These are phyloP conservation scores for Alca torda DNA, from an alignment of 2,797 vertebrate species.

Conservation along the genomic window DNA sequence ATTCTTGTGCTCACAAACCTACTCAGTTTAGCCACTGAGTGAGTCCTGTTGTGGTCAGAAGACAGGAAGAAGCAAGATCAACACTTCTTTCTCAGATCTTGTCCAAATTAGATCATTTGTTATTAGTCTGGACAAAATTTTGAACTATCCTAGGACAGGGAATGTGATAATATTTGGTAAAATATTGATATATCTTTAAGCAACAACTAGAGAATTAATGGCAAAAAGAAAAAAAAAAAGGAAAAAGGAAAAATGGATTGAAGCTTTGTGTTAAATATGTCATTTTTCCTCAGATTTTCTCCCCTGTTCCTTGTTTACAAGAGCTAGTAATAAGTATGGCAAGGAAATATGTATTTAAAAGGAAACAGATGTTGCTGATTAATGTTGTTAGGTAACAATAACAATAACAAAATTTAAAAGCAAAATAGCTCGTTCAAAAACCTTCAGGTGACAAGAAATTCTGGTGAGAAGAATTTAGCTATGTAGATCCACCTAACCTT, in stretches of 20 bases:
- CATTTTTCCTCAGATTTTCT: not conserved
- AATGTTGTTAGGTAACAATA: not conserved
- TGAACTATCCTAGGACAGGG: not conserved
- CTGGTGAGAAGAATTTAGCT: not conserved
- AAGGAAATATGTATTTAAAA: not conserved
- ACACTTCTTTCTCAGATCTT: not conserved
- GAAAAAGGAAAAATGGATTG: not conserved
- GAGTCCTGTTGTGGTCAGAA: not conserved
- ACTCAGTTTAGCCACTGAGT: not conserved
- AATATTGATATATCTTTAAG: not conserved
- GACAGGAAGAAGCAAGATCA: not conserved
- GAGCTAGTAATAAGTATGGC: not conserved
- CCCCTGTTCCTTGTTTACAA: not conserved
- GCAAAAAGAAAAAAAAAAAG: no score
- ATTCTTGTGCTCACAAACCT: accelerated
- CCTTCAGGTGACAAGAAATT: not conserved
- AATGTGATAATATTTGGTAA: not conserved
- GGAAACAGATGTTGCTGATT: not conserved
- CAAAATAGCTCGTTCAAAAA: not conserved
- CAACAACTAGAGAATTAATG: not conserved
- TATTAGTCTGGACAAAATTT: not conserved
- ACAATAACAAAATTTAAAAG: not conserved
- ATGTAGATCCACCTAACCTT: not conserved
- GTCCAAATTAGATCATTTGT: not conserved
- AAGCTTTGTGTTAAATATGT: not conserved